These are phyloP conservation scores for Cantharis rufa DNA, from an alignment of 2,888 invertebrate species.

Conservation along the genomic window DNA sequence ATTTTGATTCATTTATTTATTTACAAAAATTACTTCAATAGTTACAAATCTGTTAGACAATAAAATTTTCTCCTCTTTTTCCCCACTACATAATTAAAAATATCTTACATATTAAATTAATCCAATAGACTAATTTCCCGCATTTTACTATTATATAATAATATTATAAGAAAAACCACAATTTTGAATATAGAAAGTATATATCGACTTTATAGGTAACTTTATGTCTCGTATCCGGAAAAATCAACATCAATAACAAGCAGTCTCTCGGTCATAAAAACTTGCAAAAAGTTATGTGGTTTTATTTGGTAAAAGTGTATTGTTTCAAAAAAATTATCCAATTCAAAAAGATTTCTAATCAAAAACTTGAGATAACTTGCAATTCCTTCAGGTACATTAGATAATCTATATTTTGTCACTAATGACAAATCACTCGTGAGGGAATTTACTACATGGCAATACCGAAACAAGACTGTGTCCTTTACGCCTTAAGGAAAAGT, in stretches of 20 bases:
- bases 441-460: background rate
- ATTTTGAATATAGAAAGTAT: background rate
- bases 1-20: background rate
- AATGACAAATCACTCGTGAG: background rate
- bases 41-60: background rate
- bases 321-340: background rate
- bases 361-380: background rate
- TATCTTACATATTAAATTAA: no score
- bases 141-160: background rate
- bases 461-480: background rate
- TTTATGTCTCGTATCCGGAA: background rate
- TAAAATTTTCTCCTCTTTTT: background rate
- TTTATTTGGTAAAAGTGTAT: background rate
- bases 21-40: background rate
- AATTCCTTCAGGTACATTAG: background rate
- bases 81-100: no score
- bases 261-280: background rate
- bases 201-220: background rate
- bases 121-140: background rate
- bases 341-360: background rate
- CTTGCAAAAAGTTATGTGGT: background rate
- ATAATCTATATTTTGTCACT: background rate
- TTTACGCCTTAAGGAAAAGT: background rate
- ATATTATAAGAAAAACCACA: background rate
- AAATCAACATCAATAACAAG: background rate